Conservation (phyloP, 2,113 vertebrate genomes). For the Cebus imitator region DNA sequence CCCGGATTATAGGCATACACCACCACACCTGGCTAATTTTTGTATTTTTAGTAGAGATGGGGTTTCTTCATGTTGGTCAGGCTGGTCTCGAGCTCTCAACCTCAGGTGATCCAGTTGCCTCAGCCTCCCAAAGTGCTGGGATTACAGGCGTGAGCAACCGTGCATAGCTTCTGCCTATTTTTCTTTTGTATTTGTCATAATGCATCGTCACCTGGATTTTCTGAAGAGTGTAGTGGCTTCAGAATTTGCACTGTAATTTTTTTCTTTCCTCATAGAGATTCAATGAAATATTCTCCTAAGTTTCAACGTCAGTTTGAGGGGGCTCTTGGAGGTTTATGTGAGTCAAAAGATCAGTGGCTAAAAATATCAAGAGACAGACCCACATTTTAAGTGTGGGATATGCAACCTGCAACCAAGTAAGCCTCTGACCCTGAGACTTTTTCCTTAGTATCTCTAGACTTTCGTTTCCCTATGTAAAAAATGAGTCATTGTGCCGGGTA, state of each 20-base stretch:
- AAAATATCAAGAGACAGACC: not conserved
- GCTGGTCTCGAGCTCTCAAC: too few species aligned
- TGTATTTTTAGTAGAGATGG: too few species aligned
- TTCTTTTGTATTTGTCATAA: not conserved
- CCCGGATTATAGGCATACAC: too few species aligned
- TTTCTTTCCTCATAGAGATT: not conserved
- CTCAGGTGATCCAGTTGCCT: too few species aligned
- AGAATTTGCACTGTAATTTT: constrained; percentile 1
- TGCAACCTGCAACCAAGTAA: not conserved
- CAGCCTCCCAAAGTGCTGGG: too few species aligned
- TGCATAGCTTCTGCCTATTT: not conserved
- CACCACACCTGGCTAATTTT: too few species aligned
- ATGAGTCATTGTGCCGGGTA: not conserved
- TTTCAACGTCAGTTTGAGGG: not conserved
- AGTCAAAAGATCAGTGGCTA: constrained; percentile 13
- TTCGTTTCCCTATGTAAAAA: not conserved
- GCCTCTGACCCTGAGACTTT: not conserved
- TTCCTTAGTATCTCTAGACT: not conserved
- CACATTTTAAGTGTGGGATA: not conserved
- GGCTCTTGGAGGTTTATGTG: not conserved
- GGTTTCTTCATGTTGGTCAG: too few species aligned
- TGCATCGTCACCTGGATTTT: not conserved
- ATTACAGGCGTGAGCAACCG: too few species aligned
- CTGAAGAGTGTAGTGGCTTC: not conserved
- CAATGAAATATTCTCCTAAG: not conserved